Base-by-base conservation (phyloP, 1,140 invertebrate species). In the Hylyphantes graminicola region DNA sequence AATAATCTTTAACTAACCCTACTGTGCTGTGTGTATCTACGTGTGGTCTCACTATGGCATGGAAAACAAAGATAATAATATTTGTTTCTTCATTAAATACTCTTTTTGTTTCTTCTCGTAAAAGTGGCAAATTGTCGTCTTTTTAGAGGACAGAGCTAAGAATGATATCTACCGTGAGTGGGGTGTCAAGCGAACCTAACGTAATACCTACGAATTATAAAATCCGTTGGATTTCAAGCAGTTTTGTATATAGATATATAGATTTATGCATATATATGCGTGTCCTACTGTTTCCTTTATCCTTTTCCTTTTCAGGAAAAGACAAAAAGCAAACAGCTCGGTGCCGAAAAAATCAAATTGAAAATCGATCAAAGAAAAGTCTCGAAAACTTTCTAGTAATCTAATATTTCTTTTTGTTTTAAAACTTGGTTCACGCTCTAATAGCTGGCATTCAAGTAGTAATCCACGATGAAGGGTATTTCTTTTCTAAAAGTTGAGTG, bases 41-140 rank as follows among this genome's bases (percentile, higher is more conserved):
- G 74, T 85, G 82, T 85, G 74, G 82, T 85, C 82, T 77, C 82
- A 85, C 82, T 85, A 85, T 76, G 82, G 73, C 74, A 77, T 85
- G 74, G 74, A 85, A 35, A 83, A 83, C 59, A 83, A 83, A 83
- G 72, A 59, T 83, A 83, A 59, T 83, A 83, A 83, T 83, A 55
- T 79, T 73, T 82, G 73, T 50, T 21, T 59, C 68, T 85, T 77
- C 57, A 57, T 67, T 82, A 74, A 82, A 82, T 74, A 61, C n/a
- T 63, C 75, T 54, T 51, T 67, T 55, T 68, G 1, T 35, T 35
- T 35, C 35, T 35, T 35, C 35, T 77, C 55, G 55, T 67, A 68
- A 76, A 85, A 85, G 74, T 64, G 19, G 73, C 81, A 83, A 75
- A 77, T n/a, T 51, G 19, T 80, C 13, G 59, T 75, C 51, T 35